Base-by-base conservation (phyloP, 2,113 vertebrate genomes). In the Bufo gargarizans region DNA sequence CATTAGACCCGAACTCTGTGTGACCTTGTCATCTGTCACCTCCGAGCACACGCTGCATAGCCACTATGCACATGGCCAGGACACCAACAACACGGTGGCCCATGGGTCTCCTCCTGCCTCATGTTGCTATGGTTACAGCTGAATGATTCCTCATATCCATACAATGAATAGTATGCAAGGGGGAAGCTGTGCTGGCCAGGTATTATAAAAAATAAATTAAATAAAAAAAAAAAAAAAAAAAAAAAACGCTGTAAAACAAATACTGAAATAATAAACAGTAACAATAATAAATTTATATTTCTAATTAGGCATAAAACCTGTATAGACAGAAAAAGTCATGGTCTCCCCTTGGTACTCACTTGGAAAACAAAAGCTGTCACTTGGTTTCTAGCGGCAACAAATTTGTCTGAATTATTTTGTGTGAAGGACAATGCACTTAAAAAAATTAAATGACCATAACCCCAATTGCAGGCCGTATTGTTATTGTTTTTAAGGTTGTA, bases 1-100 rank as follows among this genome's bases (percentile, higher is more conserved):
- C 63, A 84, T 55, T 65, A 65, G 82, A 33, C 12, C 63, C 63
- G 49, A 84, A 84, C 82, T 84, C 82, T 55, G 82, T 1, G n/a
- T 55, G 82, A 84, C 82, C 82, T 71, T 49, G 58, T 61, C 58
- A 59, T 65, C 59, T 13, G 59, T 84, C 82, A 55, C 59, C 47
- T 84, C 47, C 11, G 58, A 16, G 14, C 2, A 4, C 47, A 20
- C 59, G 17, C 59, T 63, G 58, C 47, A 49, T 82, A 82, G 67
- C 50, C 19, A 12, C 61, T 17, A 49, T 6, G 13, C 63, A 16
- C 49, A 53, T 55, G 65, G 59, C 49, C 22, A 22, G 47, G 20
- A 55, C 65, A 43, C 16, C 63, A 14, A 53, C 81, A 50, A 50
- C 81, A 63, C 14, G 16, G 16, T 11, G 19, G n/a, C 80, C 56